Evolutionary conservation across 1,140 invertebrate genomes (phyloP), one percentile per base, ranked within the genome.

Genomic region (Cryptotermes secundus): DNA sequence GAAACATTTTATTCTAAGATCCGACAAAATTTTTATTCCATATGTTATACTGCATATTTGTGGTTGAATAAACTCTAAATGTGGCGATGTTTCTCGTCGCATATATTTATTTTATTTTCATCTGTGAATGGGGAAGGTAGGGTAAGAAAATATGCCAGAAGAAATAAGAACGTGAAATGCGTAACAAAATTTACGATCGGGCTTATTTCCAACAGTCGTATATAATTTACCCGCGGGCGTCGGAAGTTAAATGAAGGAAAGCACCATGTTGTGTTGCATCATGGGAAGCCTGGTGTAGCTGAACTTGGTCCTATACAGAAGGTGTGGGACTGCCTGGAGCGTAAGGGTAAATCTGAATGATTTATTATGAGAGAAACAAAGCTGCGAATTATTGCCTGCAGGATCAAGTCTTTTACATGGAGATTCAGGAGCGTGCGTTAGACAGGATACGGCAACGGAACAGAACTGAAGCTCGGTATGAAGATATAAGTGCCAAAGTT

Each of bases 321-420:
- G 59, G 26, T n/a, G n/a, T 26, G 59, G 14, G n/a, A n/a, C 26
- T 7, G 59, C 59, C 31, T 72, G 80, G 80, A 81, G 80, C 26
- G 26, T 26, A 81, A 81, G 80, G 80, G 80, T 35, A 81, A 81
- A 81, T 31, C 80, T 26, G 42, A 36, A 81, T 81, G 80, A 81
- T 81, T 81, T 81, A 81, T 35, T 81, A 81, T 3, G 80, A 22
- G 80, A 81, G 80, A 81, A 81, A 81, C 80, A 81, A 81, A 35
- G 80, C 80, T 81, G 80, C 80, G 35, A 81, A 81, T 81, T 81
- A 81, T 81, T 81, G 80, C 42, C 42, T 12, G 22, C 45, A 45
- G 80, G 80, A 81, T 26, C 26, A n/a, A 16, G 80, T 81, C 80
- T 34, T 35, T 81, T 81, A 81, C 80, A 81, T 81, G 80, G 34